A percentile compares a stretch with the other conserved stretches of the same genome.
Conservation (phyloP, 1,140 invertebrate genomes). For the Temnothorax longispinosus region DNA sequence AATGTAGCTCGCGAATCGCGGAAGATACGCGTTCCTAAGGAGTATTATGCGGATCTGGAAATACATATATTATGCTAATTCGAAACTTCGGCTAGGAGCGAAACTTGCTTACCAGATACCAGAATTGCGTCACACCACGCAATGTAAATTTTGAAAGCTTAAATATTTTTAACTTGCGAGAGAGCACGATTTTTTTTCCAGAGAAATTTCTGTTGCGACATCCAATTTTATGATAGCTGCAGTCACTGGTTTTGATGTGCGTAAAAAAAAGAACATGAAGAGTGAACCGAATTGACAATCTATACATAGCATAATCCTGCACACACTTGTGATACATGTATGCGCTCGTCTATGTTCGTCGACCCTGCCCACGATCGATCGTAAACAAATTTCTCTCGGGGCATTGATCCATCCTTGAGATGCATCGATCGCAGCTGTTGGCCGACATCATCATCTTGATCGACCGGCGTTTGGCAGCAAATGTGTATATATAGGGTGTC, state of each 20-base stretch:
- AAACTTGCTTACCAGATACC: not conserved
- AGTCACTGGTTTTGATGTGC: not conserved
- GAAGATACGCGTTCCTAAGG: not conserved
- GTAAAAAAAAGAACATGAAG: not conserved
- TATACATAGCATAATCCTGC: not conserved
- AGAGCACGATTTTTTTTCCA: not conserved
- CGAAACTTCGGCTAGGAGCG: not conserved
- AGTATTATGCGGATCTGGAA: conserved; percentile 12
- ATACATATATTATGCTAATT: conserved; percentile 35
- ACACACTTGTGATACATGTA: not conserved
- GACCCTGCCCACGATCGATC: conserved; percentile 35
- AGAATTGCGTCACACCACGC: not conserved
- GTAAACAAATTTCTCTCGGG: conserved; percentile 66
- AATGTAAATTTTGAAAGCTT: conserved; percentile 16
- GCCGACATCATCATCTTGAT: not conserved
- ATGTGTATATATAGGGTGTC: not conserved
- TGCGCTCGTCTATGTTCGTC: not conserved
- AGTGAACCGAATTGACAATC: not conserved
- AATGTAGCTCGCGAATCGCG: conserved; percentile 14
- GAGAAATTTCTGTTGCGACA: not conserved
- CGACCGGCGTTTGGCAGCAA: not conserved
- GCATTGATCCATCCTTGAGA: conserved; percentile 48
- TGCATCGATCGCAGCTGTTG: conserved; percentile 41
- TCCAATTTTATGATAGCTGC: not conserved
- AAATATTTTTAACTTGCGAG: not conserved